These are phyloP conservation scores for Epinephelus moara DNA, from an alignment of 2,113 vertebrate species.

Conservation along the genomic window DNA sequence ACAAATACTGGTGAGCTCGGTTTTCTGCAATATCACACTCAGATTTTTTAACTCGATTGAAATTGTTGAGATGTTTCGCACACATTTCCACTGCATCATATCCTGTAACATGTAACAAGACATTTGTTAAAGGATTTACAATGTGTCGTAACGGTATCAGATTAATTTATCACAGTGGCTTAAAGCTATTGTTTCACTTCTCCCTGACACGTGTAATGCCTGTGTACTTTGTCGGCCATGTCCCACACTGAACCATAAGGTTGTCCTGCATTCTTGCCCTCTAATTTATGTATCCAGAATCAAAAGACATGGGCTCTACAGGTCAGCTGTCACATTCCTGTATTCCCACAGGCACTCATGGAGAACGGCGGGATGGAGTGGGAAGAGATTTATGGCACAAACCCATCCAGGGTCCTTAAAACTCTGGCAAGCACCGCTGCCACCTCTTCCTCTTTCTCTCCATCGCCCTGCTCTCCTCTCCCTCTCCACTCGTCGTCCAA, in stretches of 20 bases:
- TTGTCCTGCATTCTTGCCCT: slow-evolving; percentile 75
- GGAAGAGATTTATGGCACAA: slow-evolving; percentile 85
- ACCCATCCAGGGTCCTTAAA: slow-evolving; percentile 80
- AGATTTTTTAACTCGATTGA: slow-evolving; percentile 35
- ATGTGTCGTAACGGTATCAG: not conserved
- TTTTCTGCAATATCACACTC: slow-evolving; percentile 45
- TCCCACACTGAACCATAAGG: slow-evolving; percentile 60
- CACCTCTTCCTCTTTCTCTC: slow-evolving; percentile 55
- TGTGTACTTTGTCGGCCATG: slow-evolving; percentile 51
- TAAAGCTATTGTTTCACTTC: slow-evolving; percentile 39
- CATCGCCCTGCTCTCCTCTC: slow-evolving; percentile 51
- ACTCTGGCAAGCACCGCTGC: slow-evolving; percentile 79
- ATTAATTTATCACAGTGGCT: slow-evolving; percentile 37
- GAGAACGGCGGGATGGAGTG: slow-evolving; percentile 82
- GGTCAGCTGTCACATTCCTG: slow-evolving; percentile 88
- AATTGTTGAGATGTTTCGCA: slow-evolving; percentile 44
- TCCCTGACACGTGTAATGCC: slow-evolving; percentile 48
- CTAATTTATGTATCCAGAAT: slow-evolving; percentile 85
- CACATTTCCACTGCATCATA: slow-evolving; percentile 22
- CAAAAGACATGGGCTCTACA: slow-evolving; percentile 83
- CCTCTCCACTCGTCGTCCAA: slow-evolving; percentile 60
- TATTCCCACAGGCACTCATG: slow-evolving; percentile 85
- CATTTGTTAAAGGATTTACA: slow-evolving; percentile 52
- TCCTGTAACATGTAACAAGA: not conserved
- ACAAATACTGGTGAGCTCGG: slow-evolving; percentile 27